These are phyloP conservation scores for Synergus japonicus DNA, from an alignment of 2,888 invertebrate genomes.

Conservation along the genomic window DNA sequence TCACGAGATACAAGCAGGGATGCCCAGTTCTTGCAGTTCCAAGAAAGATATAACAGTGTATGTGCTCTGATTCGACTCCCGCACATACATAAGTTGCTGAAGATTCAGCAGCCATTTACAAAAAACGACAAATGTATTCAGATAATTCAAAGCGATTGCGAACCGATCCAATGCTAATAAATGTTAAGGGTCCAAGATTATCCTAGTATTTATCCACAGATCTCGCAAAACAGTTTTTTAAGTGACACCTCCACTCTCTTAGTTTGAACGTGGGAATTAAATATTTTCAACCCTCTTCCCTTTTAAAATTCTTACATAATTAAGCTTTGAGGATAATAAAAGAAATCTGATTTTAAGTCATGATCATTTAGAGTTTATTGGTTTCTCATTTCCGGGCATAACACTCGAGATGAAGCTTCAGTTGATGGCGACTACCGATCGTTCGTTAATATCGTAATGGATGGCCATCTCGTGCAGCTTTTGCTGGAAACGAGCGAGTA, in stretches of 20 bases:
- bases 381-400: slow-evolving; percentile 41
- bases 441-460: slow-evolving; percentile 58
- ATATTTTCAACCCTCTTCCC: no score
- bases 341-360: background rate
- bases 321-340: background rate
- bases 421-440: slow-evolving; percentile 49
- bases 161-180: slow-evolving; percentile 6
- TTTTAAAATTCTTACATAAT: no score
- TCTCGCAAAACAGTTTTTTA: background rate
- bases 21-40: slow-evolving; percentile 11
- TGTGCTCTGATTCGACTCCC: slow-evolving; percentile 33
- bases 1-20: slow-evolving; percentile 26
- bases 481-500: slow-evolving; percentile 57
- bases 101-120: slow-evolving; percentile 21
- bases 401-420: slow-evolving; percentile 50
- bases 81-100: slow-evolving; percentile 7
- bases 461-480: slow-evolving; percentile 57
- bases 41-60: slow-evolving; percentile 13
- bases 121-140: slow-evolving; percentile 24
- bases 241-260: background rate
- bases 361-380: slow-evolving; percentile 18
- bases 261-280: no score
- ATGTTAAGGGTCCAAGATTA: slow-evolving; percentile 23
- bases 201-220: slow-evolving; percentile 19
- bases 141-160: slow-evolving; percentile 33